Evolutionary conservation across 1,140 invertebrate species (phyloP).

Genomic region (Sinonovacula constricta): DNA sequence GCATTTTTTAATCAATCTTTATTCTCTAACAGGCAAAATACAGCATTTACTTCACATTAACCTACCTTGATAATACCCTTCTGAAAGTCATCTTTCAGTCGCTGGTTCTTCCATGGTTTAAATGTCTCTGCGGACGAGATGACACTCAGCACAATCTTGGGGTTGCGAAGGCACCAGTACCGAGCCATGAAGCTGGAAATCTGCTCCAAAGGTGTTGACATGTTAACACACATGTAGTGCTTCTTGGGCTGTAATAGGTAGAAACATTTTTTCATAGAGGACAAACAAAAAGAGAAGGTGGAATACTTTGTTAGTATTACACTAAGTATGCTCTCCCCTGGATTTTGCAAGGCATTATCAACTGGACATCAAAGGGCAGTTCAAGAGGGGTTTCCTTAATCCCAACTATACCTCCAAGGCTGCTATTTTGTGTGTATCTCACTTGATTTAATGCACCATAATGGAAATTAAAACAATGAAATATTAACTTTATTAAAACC

Average conservation of each 20-base stretch:
- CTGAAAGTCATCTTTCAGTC: conserved; percentile 67
- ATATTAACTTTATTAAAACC: too few species aligned
- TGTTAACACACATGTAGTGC: conserved; percentile 65
- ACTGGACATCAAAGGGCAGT: too few species aligned
- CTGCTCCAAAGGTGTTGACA: conserved; percentile 58
- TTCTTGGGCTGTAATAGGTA: conserved; percentile 59
- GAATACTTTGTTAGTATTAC: not conserved
- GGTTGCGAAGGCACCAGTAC: conserved; percentile 66
- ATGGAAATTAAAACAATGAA: too few species aligned
- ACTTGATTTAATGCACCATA: too few species aligned
- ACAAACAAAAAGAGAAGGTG: not conserved
- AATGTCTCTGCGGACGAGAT: conserved; percentile 67
- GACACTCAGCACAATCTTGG: conserved; percentile 70
- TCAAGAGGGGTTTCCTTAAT: too few species aligned
- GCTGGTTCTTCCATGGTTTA: conserved; percentile 65
- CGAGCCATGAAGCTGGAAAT: conserved; percentile 65
- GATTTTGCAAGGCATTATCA: too few species aligned
- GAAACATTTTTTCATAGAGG: too few species aligned
- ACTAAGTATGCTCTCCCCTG: not conserved
- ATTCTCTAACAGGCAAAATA: too few species aligned
- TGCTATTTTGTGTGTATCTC: too few species aligned
- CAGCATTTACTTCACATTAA: too few species aligned
- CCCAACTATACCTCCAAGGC: too few species aligned
- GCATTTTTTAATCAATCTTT: too few species aligned
- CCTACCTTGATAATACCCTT: conserved; percentile 72